phyloP scores from a whole-genome alignment of 2,888 invertebrate genomes.

The Rhagium mordax region DNA sequence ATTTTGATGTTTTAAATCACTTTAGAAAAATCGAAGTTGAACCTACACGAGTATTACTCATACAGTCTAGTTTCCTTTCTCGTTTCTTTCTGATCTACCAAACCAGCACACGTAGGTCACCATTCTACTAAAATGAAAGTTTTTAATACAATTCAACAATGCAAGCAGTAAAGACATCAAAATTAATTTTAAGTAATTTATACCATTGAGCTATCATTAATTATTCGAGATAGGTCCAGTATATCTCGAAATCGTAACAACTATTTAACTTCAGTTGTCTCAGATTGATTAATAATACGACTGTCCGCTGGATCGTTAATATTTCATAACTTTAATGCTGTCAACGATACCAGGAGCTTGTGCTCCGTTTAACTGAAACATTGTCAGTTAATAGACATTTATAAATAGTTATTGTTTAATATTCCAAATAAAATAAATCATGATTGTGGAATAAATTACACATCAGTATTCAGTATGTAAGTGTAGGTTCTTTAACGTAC shows the following conservation, averaged over 20 bases:
- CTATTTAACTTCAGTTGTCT: conserved; percentile 47
- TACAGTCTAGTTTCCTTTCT: too few relatives aligned
- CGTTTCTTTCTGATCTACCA: too few relatives aligned
- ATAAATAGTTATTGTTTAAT: conserved; percentile 41
- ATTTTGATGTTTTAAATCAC: too few relatives aligned
- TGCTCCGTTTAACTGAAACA: conserved; percentile 37
- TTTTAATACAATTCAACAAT: conserved; percentile 16
- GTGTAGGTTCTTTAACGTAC: not conserved
- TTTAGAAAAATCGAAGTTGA: too few relatives aligned
- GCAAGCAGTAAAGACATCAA: conserved; percentile 32
- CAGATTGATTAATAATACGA: conserved; percentile 50
- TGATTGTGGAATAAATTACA: conserved; percentile 10
- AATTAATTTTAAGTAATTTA: conserved; percentile 33
- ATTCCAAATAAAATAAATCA: conserved; percentile 35
- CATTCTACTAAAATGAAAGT: conserved; percentile 4
- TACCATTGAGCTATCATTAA: conserved; percentile 36
- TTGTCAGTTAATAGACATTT: conserved; percentile 36
- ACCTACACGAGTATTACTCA: too few relatives aligned
- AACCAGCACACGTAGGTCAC: not conserved
- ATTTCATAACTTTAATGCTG: conserved; percentile 47
- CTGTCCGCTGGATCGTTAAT: conserved; percentile 48
- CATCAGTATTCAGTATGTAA: not conserved
- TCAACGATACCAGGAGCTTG: conserved; percentile 46
- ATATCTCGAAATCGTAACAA: conserved; percentile 34
- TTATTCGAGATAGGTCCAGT: conserved; percentile 36